Conservation (phyloP, 2,888 invertebrate species). For the Temnothorax unifasciatus region DNA sequence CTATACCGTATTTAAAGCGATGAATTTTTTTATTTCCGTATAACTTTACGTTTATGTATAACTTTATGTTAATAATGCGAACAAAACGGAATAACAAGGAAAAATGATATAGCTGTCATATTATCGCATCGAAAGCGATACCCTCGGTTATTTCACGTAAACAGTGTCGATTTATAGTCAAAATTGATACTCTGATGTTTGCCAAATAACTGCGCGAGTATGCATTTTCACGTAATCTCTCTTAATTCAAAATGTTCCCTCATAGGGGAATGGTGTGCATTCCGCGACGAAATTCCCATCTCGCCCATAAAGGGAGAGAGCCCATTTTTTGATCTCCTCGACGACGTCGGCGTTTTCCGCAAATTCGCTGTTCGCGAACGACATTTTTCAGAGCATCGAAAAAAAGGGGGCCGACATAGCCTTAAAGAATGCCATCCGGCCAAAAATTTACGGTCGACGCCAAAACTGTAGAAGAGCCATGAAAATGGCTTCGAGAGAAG, state of each 20-base stretch:
- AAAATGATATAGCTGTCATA: not conserved
- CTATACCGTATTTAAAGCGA: constrained; percentile 26
- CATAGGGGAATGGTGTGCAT: constrained; percentile 9
- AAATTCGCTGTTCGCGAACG: constrained; percentile 40
- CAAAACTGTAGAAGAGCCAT: constrained; percentile 31
- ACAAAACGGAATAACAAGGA: not conserved
- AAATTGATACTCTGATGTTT: constrained; percentile 3
- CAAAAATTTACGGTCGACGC: constrained; percentile 41
- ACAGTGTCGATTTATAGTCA: not conserved
- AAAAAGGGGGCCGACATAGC: constrained; percentile 38
- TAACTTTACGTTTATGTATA: not conserved
- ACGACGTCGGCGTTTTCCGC: constrained; percentile 49
- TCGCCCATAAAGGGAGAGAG: constrained; percentile 5
- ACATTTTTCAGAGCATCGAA: constrained; percentile 49
- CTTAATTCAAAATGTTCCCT: constrained; percentile 38
- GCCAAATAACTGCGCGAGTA: not conserved
- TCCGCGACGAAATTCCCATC: constrained; percentile 35
- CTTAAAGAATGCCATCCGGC: constrained; percentile 34
- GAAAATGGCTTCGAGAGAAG: constrained; percentile 22
- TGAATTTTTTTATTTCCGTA: constrained; percentile 25
- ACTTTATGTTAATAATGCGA: constrained; percentile 13
- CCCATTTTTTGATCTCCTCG: constrained; percentile 37
- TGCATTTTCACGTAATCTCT: constrained; percentile 1
- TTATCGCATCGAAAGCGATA: not conserved
- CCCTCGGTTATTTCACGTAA: constrained; percentile 2